Conservation (phyloP, 2,113 vertebrate species). For the Mustelus asterias region DNA sequence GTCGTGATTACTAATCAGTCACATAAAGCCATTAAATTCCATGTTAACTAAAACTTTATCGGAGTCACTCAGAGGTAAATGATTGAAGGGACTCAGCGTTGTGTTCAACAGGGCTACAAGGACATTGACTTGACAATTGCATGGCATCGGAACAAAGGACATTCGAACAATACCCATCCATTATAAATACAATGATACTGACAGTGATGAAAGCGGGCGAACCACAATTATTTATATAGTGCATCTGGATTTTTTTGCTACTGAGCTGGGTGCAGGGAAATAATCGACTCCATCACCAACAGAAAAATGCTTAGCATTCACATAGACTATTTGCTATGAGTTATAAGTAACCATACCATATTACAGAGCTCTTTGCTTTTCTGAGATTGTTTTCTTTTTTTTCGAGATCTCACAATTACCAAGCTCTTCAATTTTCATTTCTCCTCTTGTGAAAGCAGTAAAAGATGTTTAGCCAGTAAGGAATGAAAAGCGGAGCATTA, state of each 20-base stretch:
- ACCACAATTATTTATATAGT: background rate
- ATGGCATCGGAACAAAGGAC: background rate
- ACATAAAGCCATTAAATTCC: background rate
- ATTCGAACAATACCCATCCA: background rate
- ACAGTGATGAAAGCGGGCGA: slow-evolving; percentile 5
- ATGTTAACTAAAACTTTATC: slow-evolving; percentile 30
- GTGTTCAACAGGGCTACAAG: background rate
- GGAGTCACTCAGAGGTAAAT: background rate
- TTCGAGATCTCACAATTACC: background rate
- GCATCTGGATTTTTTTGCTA: background rate
- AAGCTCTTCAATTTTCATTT: background rate
- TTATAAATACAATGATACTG: background rate
- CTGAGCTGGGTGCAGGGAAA: too few species aligned
- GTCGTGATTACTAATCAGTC: background rate
- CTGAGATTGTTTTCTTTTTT: background rate
- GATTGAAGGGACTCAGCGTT: slow-evolving; percentile 15
- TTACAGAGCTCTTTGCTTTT: background rate
- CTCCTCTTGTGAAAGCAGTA: background rate
- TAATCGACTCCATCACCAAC: background rate
- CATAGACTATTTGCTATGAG: background rate
- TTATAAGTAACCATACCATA: background rate
- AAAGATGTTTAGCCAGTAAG: background rate
- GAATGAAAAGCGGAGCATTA: background rate
- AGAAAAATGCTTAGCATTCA: background rate
- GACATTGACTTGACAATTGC: slow-evolving; percentile 10